Evolutionary conservation across 2,888 invertebrate genomes (phyloP).

Genomic region (Agonopterix arenella): DNA sequence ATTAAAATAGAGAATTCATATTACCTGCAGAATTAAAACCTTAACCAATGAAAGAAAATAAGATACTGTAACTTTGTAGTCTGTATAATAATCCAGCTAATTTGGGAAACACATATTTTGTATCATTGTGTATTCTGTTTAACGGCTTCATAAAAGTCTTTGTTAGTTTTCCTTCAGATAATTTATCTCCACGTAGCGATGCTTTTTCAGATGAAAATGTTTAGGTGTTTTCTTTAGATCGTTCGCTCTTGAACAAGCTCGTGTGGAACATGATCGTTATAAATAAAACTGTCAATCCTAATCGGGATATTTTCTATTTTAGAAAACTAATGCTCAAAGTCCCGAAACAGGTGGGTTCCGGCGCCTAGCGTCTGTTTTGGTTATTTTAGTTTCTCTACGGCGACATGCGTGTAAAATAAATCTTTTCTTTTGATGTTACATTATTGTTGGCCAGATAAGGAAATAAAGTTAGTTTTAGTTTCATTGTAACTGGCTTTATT

Average conservation of each 20-base stretch:
- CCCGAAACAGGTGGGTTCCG: constrained; percentile 53
- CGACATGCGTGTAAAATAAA: constrained; percentile 41
- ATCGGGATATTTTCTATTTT: constrained; percentile 48
- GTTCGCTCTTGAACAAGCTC: constrained; percentile 6
- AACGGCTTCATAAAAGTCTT: too few species aligned
- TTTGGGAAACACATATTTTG: too few species aligned
- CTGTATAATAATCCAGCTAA: too few species aligned
- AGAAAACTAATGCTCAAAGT: constrained; percentile 44
- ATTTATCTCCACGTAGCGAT: background rate
- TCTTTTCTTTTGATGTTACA: constrained; percentile 51
- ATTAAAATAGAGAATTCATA: too few species aligned
- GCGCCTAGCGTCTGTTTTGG: constrained; percentile 30
- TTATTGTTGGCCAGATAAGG: constrained; percentile 53
- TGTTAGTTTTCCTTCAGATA: too few species aligned
- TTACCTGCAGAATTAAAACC: too few species aligned
- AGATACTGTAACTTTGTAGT: too few species aligned
- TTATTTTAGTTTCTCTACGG: constrained; percentile 38
- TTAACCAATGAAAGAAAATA: too few species aligned
- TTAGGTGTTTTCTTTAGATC: constrained; percentile 3
- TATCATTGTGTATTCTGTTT: too few species aligned
- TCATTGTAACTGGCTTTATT: background rate
- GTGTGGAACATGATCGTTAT: constrained; percentile 5
- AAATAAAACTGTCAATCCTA: constrained; percentile 56
- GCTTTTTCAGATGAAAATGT: constrained; percentile 16
- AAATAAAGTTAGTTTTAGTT: constrained; percentile 27